A percentile compares a stretch with the other conserved stretches of the same genome.
Conservation (phyloP, 2,888 invertebrate genomes). For the Lymantria dispar region DNA sequence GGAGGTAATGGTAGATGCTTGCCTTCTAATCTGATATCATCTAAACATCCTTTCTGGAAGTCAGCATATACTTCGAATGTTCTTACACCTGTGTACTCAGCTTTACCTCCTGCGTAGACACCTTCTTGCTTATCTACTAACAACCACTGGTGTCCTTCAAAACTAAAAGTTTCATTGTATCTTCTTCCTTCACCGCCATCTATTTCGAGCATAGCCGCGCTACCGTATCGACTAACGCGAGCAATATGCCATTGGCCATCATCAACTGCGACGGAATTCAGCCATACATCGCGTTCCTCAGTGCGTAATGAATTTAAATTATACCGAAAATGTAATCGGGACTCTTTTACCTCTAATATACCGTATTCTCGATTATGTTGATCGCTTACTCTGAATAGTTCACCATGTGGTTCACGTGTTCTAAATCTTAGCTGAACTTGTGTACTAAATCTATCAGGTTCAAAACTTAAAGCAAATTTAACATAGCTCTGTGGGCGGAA, state of each 20-base stretch:
- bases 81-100: conserved; percentile 95
- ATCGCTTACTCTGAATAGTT: conserved; percentile 96
- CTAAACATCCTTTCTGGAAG: conserved; percentile 93
- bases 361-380: conserved; percentile 97
- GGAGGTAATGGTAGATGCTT: conserved; percentile 97
- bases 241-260: conserved; percentile 99
- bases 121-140: conserved; percentile 97
- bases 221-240: conserved; percentile 94
- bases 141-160: conserved; percentile 95
- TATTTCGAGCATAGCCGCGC: conserved; percentile 94
- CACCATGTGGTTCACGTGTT: conserved; percentile 95
- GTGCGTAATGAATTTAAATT: conserved; percentile 95
- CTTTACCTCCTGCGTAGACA: conserved; percentile 97
- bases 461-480: conserved; percentile 97
- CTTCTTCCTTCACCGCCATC: conserved; percentile 97
- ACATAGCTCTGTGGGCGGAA: conserved; percentile 97
- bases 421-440: conserved; percentile 97
- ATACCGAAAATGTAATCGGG: conserved; percentile 94
- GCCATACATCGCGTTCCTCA: conserved; percentile 94
- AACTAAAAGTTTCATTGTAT: conserved; percentile 95
- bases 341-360: conserved; percentile 95
- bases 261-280: conserved; percentile 94
- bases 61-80: conserved; percentile 97
- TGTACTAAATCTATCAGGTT: conserved; percentile 95
- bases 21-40: conserved; percentile 92